Percentiles rank a stretch among this genome's conserved stretches.
Conservation (phyloP, 1,140 invertebrate genomes). For the Drosophila saltans region DNA sequence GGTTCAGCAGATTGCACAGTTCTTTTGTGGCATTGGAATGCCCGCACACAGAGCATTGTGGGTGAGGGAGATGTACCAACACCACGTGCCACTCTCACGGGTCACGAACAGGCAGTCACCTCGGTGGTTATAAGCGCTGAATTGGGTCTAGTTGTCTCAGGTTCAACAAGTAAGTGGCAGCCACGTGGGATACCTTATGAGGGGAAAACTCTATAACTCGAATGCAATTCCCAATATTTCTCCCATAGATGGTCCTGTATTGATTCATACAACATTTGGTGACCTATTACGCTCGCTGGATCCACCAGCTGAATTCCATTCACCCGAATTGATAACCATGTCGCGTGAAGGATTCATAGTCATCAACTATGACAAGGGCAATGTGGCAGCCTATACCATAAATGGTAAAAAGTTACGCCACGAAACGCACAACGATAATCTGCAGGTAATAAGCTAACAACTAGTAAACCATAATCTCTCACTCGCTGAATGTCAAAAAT, state of each 20-base stretch:
- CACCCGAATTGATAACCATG: constrained; percentile 96
- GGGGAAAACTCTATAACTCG: no score
- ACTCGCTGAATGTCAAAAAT: not conserved
- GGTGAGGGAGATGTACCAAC: constrained; percentile 97
- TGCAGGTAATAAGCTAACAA: constrained; percentile 89
- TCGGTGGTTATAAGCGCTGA: constrained; percentile 98
- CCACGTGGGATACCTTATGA: no score
- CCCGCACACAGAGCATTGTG: constrained; percentile 96
- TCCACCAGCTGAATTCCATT: constrained; percentile 89
- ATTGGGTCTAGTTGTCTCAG: constrained; percentile 98
- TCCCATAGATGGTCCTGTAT: constrained; percentile 93
- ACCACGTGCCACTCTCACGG: constrained; percentile 97
- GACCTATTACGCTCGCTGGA: constrained; percentile 97
- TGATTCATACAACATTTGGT: constrained; percentile 99
- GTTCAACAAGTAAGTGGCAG: constrained; percentile 88
- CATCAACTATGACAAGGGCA: constrained; percentile 95
- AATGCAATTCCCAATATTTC: not conserved
- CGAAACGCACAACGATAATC: constrained; percentile 96
- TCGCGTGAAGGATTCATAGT: constrained; percentile 98
- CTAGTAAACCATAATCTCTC: not conserved
- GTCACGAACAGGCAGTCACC: constrained; percentile 97
- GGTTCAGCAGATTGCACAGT: constrained; percentile 99
- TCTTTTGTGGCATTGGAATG: constrained; percentile 99
- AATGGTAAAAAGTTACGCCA: constrained; percentile 94
- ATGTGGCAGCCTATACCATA: constrained; percentile 96